These are phyloP conservation scores for Falco punctatus DNA, from an alignment of 2,113 vertebrate species.

Conservation along the genomic window DNA sequence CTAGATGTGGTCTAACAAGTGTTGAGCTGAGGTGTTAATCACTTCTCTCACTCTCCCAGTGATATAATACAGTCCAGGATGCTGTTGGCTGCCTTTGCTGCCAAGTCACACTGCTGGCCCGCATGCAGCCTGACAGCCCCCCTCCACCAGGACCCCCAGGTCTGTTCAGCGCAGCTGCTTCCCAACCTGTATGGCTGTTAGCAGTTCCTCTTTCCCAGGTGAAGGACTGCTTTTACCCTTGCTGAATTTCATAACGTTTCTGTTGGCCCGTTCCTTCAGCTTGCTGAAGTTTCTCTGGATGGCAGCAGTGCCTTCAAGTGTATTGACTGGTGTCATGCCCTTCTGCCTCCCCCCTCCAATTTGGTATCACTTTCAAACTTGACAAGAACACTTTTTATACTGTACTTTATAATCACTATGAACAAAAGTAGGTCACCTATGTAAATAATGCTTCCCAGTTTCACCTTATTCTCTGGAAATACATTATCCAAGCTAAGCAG, in stretches of 20 bases:
- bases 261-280: too few species aligned
- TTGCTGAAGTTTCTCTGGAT: background rate
- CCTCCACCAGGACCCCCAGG: background rate
- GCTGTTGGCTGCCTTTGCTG: background rate
- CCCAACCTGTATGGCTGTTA: background rate
- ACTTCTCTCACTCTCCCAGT: background rate
- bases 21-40: background rate
- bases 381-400: background rate
- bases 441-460: background rate
- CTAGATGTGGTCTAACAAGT: background rate
- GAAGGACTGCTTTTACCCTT: background rate
- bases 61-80: background rate
- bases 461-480: background rate
- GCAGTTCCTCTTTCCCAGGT: background rate
- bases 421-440: background rate
- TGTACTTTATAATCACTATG: background rate
- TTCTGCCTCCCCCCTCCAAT: background rate
- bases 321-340: fast-evolving
- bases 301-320: background rate
- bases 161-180: background rate
- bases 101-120: background rate
- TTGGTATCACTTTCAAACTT: background rate
- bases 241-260: background rate
- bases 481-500: background rate
- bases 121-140: fast-evolving